Evolutionary conservation across 2,797 vertebrate species (phyloP).

Genomic region (Gymnothorax reevesii): DNA sequence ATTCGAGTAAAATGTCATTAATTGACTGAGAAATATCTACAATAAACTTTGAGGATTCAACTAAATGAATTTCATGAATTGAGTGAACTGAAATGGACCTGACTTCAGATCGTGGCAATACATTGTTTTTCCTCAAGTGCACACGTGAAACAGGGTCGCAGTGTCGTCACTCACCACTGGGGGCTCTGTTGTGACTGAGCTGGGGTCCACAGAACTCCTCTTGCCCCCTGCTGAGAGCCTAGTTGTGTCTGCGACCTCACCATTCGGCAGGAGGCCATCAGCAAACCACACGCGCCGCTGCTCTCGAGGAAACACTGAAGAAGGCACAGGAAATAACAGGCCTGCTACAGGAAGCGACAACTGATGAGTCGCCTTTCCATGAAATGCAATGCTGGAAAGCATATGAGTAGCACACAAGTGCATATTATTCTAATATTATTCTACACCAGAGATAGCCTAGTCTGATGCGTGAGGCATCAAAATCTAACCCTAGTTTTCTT

Average conservation of each 20-base stretch:
- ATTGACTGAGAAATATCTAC: background rate
- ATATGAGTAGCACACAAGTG: too few species aligned
- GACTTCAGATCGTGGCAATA: background rate
- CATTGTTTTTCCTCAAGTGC: background rate
- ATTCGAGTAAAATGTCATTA: background rate
- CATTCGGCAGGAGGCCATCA: conserved; percentile 91
- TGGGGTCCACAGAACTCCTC: conserved; percentile 75
- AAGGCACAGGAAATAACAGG: background rate
- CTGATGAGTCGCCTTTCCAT: background rate
- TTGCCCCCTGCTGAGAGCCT: conserved; percentile 77
- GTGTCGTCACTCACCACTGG: conserved; percentile 51
- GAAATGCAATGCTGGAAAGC: background rate
- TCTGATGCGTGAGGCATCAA: too few species aligned
- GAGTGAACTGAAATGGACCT: background rate
- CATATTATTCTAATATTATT: too few species aligned
- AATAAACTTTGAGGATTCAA: background rate
- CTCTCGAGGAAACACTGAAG: conserved; percentile 77
- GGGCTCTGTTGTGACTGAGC: conserved; percentile 57
- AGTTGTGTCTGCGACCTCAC: conserved; percentile 88
- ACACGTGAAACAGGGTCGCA: background rate
- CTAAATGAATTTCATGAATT: background rate
- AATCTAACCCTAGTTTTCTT: too few species aligned
- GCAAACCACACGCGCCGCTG: conserved; percentile 95
- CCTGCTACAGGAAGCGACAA: background rate
- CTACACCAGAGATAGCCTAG: too few species aligned